These are phyloP conservation scores for Sipha maydis DNA, from an alignment of 2,888 invertebrate species.

Conservation along the genomic window DNA sequence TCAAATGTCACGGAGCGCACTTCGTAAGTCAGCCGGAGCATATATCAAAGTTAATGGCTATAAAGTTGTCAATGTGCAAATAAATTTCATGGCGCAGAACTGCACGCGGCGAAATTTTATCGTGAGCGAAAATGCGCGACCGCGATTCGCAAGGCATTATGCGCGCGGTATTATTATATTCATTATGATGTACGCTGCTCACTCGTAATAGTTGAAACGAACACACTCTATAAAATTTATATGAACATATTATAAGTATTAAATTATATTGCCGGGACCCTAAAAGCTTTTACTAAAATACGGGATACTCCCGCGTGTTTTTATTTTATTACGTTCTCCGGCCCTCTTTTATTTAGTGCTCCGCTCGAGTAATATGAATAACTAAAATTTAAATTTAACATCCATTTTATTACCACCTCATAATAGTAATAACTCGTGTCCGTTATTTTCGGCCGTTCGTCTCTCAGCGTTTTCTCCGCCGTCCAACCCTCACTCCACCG, in stretches of 20 bases:
- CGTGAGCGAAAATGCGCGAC: neutral
- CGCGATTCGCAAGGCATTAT: neutral
- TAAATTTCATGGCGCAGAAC: conserved; percentile 12
- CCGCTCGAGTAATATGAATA: conserved; percentile 4
- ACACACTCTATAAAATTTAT: conserved; percentile 6
- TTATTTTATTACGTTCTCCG: conserved; percentile 7
- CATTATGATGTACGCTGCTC: neutral
- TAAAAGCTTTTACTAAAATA: conserved; percentile 44
- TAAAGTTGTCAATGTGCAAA: conserved; percentile 49
- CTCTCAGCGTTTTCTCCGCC: neutral
- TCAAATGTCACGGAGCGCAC: conserved; percentile 25
- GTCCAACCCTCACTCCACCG: too few relatives aligned
- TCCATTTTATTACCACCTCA: neutral
- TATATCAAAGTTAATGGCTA: conserved; percentile 49
- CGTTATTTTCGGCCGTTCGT: neutral
- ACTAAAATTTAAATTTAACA: conserved; percentile 16
- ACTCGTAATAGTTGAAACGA: conserved; percentile 28
- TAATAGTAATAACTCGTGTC: neutral
- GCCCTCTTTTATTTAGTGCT: neutral
- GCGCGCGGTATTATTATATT: neutral
- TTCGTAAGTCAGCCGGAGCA: conserved; percentile 25
- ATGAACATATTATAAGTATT: neutral
- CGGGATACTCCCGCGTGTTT: neutral
- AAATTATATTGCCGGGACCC: neutral
- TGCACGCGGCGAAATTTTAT: neutral